Base-by-base conservation (phyloP, 2,888 invertebrate genomes). In the Tubulanus polymorphus region DNA sequence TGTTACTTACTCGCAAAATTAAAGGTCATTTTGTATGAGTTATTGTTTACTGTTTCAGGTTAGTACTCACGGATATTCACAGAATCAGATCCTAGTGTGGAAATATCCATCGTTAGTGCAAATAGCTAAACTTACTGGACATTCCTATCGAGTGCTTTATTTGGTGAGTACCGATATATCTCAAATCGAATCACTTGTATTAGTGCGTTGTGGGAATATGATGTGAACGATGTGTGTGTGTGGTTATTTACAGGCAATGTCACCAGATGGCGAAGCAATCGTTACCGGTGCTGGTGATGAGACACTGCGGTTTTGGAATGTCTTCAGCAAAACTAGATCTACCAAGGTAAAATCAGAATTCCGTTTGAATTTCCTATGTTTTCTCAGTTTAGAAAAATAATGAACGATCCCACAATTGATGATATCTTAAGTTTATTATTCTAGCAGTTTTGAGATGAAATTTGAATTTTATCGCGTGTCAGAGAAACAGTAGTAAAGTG, bases 211-310 rank as follows among this genome's bases (percentile, higher is more conserved):
- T 26, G 10, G 12, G 10, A 37, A 18, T 49, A 15, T 49, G 30
- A 49, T 35, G 26, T 37, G 15, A n/a, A 46, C 18, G 10, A n/a
- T 12, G 10, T 12, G n/a, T 32, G 35, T 32, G 35, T 32, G 10
- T 32, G 10, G 35, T 2, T 25, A 32, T 29, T 61, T 62, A 0
- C 61, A 73, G 72, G 96, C 97, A 0, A 86, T 97, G 79, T 96
- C 95, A 2, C 97, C 97, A 0, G 96, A 96, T 78, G 97, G 97
- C 30, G 96, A 97, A 78, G 93, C 96, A 2, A 97, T 99, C 63
- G 97, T 99, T 0, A 99, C 97, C 0, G 97, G 97, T 27, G 97
- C 97, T 1, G 97, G 97, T 0, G 97, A 97, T 80, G 97, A 97
- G 78, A 99, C 97, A 0, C 83, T 99, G 3, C 84, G 97, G 6